phyloP scores from a whole-genome alignment of 2,888 invertebrate genomes.

The Trichopoda pennipes region DNA sequence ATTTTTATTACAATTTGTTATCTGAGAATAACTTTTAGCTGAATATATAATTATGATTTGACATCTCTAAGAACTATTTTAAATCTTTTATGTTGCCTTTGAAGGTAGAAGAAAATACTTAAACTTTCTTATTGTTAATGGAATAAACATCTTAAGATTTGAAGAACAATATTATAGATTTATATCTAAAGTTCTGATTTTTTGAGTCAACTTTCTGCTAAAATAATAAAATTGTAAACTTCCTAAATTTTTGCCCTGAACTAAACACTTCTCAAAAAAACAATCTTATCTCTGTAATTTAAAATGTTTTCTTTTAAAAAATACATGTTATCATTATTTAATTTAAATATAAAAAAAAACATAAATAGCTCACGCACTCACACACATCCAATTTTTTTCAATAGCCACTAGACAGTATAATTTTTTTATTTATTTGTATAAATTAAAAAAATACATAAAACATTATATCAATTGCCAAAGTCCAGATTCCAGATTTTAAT shows the following conservation, averaged over 20 bases:
- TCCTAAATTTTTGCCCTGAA: conserved; percentile 6
- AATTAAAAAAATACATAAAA: conserved; percentile 20
- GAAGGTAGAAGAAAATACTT: too few species aligned
- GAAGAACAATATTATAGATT: too few species aligned
- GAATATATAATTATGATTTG: too few species aligned
- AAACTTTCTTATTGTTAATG: too few species aligned
- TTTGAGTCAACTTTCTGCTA: too few species aligned
- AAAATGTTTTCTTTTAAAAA: conserved; percentile 25
- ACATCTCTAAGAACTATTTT: too few species aligned
- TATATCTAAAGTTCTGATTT: too few species aligned
- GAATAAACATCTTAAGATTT: too few species aligned
- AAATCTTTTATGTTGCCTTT: too few species aligned
- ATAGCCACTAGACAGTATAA: conserved; percentile 48
- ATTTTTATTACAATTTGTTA: too few species aligned
- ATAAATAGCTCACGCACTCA: not conserved
- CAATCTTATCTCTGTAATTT: conserved; percentile 40
- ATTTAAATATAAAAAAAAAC: conserved; percentile 12
- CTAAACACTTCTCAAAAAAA: not conserved
- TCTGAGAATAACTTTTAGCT: too few species aligned
- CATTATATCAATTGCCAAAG: conserved; percentile 55
- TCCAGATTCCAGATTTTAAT: conserved; percentile 63
- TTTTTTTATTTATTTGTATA: conserved; percentile 39
- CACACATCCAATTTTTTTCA: conserved; percentile 27
- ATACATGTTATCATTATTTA: conserved; percentile 43
- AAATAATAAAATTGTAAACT: not conserved